Conservation (phyloP, 2,888 invertebrate species). For the Hecatera dysodea region DNA sequence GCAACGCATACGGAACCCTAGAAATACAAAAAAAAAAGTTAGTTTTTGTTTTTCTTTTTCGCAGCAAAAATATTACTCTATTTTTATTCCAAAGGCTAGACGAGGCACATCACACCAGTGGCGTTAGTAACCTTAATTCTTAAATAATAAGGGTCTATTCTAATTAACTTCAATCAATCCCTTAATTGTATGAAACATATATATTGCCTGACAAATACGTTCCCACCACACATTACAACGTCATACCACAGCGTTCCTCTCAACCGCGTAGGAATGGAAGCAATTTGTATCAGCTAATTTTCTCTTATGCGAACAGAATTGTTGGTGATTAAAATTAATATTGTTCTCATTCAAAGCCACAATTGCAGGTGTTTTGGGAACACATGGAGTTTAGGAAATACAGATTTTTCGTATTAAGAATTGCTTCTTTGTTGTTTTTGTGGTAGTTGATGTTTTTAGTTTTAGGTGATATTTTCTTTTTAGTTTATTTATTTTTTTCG, state of each 20-base stretch:
- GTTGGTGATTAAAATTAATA: slow-evolving; percentile 26
- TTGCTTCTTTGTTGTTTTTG: no score
- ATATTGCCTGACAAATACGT: slow-evolving; percentile 12
- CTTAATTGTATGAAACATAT: background rate
- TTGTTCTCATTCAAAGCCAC: background rate
- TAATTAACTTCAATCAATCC: no score
- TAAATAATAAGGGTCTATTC: background rate
- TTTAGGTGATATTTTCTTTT: no score
- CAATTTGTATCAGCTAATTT: slow-evolving; percentile 32
- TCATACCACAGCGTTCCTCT: slow-evolving; percentile 24
- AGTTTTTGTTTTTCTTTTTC: no score
- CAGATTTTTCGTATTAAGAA: background rate
- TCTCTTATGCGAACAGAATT: slow-evolving; percentile 15
- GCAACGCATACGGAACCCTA: no score
- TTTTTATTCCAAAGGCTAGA: no score
- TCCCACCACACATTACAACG: slow-evolving; percentile 21
- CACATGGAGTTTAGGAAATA: background rate
- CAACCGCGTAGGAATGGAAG: slow-evolving; percentile 25
- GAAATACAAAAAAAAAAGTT: no score
- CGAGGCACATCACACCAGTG: no score
- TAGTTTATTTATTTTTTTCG: no score
- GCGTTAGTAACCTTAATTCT: background rate
- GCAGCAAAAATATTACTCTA: no score
- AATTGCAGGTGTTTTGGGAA: background rate
- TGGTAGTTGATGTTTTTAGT: no score